A percentile compares a stretch with the other conserved stretches of the same genome.
These are phyloP conservation scores for Merodon equestris DNA, from an alignment of 2,888 invertebrate genomes.

Conservation along the genomic window DNA sequence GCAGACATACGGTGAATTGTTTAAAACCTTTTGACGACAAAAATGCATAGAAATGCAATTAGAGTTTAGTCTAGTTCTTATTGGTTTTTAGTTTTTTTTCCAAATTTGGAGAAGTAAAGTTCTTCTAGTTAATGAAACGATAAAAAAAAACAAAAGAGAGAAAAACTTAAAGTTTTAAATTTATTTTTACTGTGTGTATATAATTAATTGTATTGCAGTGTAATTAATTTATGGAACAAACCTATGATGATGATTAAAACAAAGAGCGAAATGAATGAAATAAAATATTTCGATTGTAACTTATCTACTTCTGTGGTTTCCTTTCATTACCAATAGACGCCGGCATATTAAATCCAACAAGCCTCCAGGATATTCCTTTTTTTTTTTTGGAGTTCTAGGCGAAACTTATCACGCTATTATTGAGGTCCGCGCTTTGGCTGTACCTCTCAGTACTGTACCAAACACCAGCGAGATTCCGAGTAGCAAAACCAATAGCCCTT, in stretches of 20 bases:
- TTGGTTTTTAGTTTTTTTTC: constrained; percentile 3
- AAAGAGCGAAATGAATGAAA: constrained; percentile 38
- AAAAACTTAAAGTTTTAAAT: constrained; percentile 20
- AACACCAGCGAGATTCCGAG: too few relatives aligned
- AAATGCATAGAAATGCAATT: constrained; percentile 28
- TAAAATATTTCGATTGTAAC: constrained; percentile 55
- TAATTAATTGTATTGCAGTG: constrained; percentile 24
- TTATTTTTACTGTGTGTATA: constrained; percentile 28
- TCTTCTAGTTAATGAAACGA: constrained; percentile 14
- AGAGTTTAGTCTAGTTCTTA: constrained; percentile 6
- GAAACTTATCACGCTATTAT: too few relatives aligned
- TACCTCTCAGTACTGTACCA: too few relatives aligned
- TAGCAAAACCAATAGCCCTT: too few relatives aligned
- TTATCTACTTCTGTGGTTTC: too few relatives aligned
- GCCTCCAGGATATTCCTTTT: too few relatives aligned
- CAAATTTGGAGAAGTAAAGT: constrained; percentile 21
- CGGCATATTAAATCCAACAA: too few relatives aligned
- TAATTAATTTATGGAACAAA: constrained; percentile 60
- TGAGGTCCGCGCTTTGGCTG: too few relatives aligned
- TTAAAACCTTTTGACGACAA: neutral
- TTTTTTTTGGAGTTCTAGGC: too few relatives aligned
- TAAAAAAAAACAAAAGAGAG: neutral
- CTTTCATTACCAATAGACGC: neutral
- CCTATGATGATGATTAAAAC: constrained; percentile 34
- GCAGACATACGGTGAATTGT: too few relatives aligned